These are phyloP conservation scores for Tiliacea aurago DNA, from an alignment of 2,888 invertebrate genomes.

Conservation along the genomic window DNA sequence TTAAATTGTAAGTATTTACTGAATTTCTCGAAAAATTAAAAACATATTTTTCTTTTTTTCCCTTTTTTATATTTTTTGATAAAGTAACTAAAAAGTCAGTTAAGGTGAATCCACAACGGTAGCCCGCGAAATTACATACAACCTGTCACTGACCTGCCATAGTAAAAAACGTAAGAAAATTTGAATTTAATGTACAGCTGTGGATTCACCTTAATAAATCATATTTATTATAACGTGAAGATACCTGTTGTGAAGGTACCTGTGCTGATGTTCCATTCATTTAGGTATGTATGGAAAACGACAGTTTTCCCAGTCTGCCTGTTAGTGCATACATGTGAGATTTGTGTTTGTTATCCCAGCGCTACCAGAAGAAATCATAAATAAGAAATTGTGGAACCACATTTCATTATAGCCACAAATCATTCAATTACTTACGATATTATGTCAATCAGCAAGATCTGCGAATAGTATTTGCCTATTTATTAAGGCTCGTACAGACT, in stretches of 20 bases:
- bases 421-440: too few species aligned
- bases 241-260: too few species aligned
- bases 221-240: neutral
- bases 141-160: too few species aligned
- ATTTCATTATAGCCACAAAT: too few species aligned
- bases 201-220: neutral
- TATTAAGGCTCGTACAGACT: too few species aligned
- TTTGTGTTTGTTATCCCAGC: neutral
- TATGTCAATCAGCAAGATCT: neutral
- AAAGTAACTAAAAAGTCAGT: neutral
- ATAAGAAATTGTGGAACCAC: neutral
- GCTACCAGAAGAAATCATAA: neutral
- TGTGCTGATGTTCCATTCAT: neutral
- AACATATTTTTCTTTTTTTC: too few species aligned
- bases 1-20: constrained; percentile 73
- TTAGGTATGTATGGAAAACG: neutral
- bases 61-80: too few species aligned
- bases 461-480: neutral
- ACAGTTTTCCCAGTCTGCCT: neutral
- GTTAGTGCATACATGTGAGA: neutral
- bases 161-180: too few species aligned
- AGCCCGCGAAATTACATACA: too few species aligned
- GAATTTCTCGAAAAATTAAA: neutral
- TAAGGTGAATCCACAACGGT: too few species aligned
- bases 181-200: too few species aligned